A percentile compares a stretch with the other conserved stretches of the same genome.
These are phyloP conservation scores for Apodemus speciosus DNA, from an alignment of 2,113 vertebrate species.

Conservation along the genomic window DNA sequence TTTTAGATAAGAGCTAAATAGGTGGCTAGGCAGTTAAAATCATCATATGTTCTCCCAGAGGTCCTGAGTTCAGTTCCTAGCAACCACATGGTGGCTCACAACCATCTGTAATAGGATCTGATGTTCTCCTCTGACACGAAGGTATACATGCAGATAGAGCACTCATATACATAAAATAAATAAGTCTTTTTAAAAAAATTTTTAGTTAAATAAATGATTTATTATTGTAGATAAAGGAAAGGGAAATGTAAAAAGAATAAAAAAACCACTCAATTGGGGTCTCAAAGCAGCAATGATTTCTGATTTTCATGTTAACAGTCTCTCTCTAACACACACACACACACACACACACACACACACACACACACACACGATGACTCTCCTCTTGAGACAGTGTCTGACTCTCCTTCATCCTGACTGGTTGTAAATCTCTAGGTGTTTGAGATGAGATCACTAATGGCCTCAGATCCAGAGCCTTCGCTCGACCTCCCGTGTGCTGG, in stretches of 20 bases:
- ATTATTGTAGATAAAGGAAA: slow-evolving; percentile 18
- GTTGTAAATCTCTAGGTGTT: too few relatives aligned
- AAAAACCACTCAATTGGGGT: background rate
- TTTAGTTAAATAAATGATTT: slow-evolving; percentile 45
- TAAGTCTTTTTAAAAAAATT: background rate
- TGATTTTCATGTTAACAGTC: background rate
- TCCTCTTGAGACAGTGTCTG: background rate
- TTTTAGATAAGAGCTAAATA: slow-evolving; percentile 15
- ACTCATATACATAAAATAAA: too few relatives aligned
- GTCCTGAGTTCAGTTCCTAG: too few relatives aligned
- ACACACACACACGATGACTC: background rate
- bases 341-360: background rate
- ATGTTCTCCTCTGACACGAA: too few relatives aligned
- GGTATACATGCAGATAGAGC: too few relatives aligned
- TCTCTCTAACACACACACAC: background rate
- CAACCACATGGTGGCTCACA: too few relatives aligned
- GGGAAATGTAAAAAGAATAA: background rate
- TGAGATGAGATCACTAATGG: background rate
- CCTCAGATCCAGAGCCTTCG: background rate
- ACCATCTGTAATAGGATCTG: too few relatives aligned
- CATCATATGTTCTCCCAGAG: too few relatives aligned
- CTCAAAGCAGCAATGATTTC: background rate
- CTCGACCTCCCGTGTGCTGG: background rate
- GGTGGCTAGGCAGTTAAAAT: too few relatives aligned
- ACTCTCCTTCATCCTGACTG: background rate